Evolutionary conservation across 1,140 invertebrate species (phyloP).

Genomic region (Grapholita molesta): DNA sequence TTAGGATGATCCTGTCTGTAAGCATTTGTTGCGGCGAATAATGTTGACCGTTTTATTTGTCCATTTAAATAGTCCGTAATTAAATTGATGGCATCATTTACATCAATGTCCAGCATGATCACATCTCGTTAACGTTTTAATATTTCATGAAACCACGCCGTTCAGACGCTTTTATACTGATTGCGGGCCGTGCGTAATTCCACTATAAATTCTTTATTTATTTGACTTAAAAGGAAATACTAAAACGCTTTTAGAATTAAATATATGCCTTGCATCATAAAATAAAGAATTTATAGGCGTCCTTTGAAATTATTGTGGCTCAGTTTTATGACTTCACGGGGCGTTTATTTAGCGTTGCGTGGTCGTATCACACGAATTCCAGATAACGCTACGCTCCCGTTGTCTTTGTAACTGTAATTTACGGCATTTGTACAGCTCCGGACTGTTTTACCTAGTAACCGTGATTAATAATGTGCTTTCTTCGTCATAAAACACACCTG

Average conservation of each 20-base stretch:
- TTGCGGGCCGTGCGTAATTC: slow-evolving; percentile 49
- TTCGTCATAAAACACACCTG: neutral
- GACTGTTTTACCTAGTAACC: neutral
- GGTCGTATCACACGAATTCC: slow-evolving; percentile 58
- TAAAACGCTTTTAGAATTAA: slow-evolving; percentile 67
- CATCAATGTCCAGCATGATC: slow-evolving; percentile 35
- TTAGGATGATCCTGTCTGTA: slow-evolving; percentile 2
- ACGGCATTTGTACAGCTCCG: slow-evolving; percentile 20
- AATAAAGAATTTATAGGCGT: slow-evolving; percentile 75
- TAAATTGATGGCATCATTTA: slow-evolving; percentile 37
- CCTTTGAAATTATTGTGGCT: slow-evolving; percentile 69
- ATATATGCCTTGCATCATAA: slow-evolving; percentile 72
- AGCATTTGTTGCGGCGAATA: slow-evolving; percentile 8
- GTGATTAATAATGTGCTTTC: neutral
- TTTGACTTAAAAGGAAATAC: slow-evolving; percentile 65
- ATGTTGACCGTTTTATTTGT: slow-evolving; percentile 16
- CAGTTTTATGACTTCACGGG: slow-evolving; percentile 71
- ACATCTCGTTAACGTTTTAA: slow-evolving; percentile 46
- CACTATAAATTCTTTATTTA: slow-evolving; percentile 63
- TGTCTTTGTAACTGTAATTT: slow-evolving; percentile 31
- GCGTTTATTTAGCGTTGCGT: slow-evolving; percentile 65
- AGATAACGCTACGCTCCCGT: slow-evolving; percentile 45
- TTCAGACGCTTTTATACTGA: slow-evolving; percentile 47
- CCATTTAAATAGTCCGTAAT: slow-evolving; percentile 12
- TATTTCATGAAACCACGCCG: slow-evolving; percentile 27